phyloP scores from a whole-genome alignment of 1,140 invertebrate genomes.

The Rhopalosiphum maidis region DNA sequence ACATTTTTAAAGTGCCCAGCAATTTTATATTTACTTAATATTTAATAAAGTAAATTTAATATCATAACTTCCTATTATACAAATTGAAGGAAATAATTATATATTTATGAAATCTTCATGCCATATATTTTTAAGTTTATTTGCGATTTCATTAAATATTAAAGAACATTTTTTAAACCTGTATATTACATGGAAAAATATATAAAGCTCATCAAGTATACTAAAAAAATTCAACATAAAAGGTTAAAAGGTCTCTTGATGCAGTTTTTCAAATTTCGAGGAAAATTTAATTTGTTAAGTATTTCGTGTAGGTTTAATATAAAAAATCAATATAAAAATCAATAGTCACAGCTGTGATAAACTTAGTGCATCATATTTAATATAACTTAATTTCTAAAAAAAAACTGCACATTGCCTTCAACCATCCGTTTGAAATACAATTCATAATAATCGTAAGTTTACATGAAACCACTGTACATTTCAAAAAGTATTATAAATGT shows the following conservation, averaged over 20 bases:
- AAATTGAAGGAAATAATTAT: background rate
- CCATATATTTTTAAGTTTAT: background rate
- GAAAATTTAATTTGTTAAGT: background rate
- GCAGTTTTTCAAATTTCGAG: background rate
- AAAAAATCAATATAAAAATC: background rate
- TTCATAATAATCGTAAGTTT: background rate
- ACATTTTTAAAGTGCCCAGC: background rate
- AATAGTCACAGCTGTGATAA: background rate
- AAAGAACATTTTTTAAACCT: background rate
- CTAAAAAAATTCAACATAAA: background rate
- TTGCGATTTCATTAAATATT: background rate
- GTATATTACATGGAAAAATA: background rate
- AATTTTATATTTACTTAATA: background rate
- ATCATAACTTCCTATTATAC: background rate
- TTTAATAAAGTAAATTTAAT: background rate
- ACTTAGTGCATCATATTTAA: background rate
- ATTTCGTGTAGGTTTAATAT: background rate
- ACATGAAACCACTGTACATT: background rate
- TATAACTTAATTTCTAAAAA: background rate
- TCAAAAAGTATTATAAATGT: background rate
- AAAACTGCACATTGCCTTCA: background rate
- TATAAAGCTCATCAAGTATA: background rate
- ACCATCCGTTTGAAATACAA: background rate
- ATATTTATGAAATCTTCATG: background rate
- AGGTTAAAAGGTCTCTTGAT: background rate